Evolutionary conservation across 2,113 vertebrate genomes (phyloP), one percentile per base, ranked within the genome.

Genomic region (Phodopus roborovskii): DNA sequence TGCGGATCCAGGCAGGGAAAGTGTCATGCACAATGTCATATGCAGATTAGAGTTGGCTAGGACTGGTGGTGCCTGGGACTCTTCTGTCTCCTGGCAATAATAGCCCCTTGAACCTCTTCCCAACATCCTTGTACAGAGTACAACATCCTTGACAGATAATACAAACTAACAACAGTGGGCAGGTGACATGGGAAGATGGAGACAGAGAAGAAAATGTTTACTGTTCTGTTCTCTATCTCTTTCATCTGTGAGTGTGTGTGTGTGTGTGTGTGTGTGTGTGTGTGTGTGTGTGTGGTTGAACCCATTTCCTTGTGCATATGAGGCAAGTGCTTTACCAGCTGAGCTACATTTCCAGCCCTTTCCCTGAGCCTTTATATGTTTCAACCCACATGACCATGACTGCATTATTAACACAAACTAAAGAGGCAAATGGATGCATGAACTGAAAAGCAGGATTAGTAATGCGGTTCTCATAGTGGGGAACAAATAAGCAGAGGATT

Each of bases 401-500:
- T 74, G 6, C 66, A 74, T 77, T 62, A 70, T 71, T 83, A 93
- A 62, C 42, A 64, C 45, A 74, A 85, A 94, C 73, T 56, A 68
- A 86, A 39, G 79, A 85, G 81, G 71, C 28, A 56, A 66, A 36
- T 12, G 58, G 87, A 58, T 60, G 83, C 81, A 13, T 62, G 60
- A 71, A 91, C 73, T 87, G 84, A 91, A 58, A 92, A 74, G 64
- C 48, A 45, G 87, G 36, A 91, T 92, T 11, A 66, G 74, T 20
- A 82, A 68, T 82, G 56, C 28, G 56, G 94, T 64, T 87, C 58
- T 93, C 70, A 5, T 0, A 30, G 77, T 6, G 6, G n/a, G 75
- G n/a, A 96, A 60, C 68, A 74, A 45, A 56, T 33, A 53, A 95
- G 79, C 73, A n/a, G 42, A 70, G 79, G 90, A 90, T 20, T 50